Percentiles rank a stretch among this genome's conserved stretches.
These are phyloP conservation scores for Amorpha juglandis DNA, from an alignment of 2,888 invertebrate species.

Conservation along the genomic window DNA sequence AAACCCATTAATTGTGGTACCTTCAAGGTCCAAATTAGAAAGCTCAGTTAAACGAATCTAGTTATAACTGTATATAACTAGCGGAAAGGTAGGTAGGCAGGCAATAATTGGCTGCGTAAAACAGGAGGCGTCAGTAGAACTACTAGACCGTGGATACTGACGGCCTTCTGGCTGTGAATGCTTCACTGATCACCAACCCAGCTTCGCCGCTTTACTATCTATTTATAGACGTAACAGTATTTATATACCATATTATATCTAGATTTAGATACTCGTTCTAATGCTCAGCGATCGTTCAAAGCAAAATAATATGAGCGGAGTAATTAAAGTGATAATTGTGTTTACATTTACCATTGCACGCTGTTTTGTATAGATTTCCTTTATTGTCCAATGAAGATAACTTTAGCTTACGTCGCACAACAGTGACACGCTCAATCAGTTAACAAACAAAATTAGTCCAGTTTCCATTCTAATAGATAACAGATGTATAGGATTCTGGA, in stretches of 20 bases:
- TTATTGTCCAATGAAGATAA: conserved; percentile 23
- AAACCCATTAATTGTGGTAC: background rate
- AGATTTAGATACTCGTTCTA: conserved; percentile 15
- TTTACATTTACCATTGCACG: conserved; percentile 21
- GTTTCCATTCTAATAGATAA: conserved; percentile 16
- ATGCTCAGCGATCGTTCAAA: conserved; percentile 5
- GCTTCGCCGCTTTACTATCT: conserved; percentile 27
- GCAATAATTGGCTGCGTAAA: conserved; percentile 45
- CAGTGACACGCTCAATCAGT: conserved; percentile 22
- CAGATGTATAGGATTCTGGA: conserved; percentile 20
- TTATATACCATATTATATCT: conserved; percentile 10
- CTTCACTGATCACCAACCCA: conserved; percentile 64
- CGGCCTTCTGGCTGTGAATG: conserved; percentile 55
- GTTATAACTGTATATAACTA: conserved; percentile 29
- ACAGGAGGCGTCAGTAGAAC: conserved; percentile 57
- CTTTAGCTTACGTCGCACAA: conserved; percentile 14
- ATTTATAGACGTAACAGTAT: conserved; percentile 24
- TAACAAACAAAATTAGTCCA: conserved; percentile 22
- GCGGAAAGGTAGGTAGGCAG: conserved; percentile 26
- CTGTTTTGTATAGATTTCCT: conserved; percentile 24
- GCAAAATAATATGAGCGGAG: background rate
- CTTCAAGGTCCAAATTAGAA: conserved; percentile 2
- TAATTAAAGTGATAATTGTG: conserved; percentile 21
- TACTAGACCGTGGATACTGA: conserved; percentile 53
- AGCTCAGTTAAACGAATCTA: conserved; percentile 31